A percentile compares a stretch with the other conserved stretches of the same genome.
Evolutionary conservation across 2,888 invertebrate species (phyloP).

Genomic region (Vanessa cardui): DNA sequence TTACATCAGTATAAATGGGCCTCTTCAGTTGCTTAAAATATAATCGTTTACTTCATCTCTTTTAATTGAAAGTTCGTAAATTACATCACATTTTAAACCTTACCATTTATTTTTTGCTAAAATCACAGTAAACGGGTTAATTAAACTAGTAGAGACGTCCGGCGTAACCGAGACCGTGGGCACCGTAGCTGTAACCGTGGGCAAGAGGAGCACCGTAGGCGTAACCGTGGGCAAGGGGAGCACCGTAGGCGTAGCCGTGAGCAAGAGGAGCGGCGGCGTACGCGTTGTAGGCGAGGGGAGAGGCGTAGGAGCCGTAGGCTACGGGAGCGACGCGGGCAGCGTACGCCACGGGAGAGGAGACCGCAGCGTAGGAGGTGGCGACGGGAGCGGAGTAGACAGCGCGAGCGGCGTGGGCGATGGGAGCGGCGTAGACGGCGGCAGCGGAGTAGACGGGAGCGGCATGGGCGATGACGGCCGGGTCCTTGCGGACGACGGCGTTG

Average conservation of each 20-base stretch:
- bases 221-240: too few relatives aligned
- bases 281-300: conserved; percentile 38
- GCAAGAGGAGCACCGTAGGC: conserved; percentile 44
- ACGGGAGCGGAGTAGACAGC: conserved; percentile 45
- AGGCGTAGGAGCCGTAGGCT: conserved; percentile 28
- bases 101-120: conserved; percentile 18
- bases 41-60: conserved; percentile 15
- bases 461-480: too few relatives aligned
- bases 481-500: too few relatives aligned
- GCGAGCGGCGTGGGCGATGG: too few relatives aligned
- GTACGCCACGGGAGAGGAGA: conserved; percentile 39
- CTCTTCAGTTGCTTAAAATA: conserved; percentile 31
- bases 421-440: conserved; percentile 50
- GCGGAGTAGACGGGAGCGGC: conserved; percentile 69
- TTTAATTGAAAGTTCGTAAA: neutral
- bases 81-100: conserved; percentile 2
- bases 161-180: conserved; percentile 41
- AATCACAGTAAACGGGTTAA: conserved; percentile 28
- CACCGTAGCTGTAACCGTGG: conserved; percentile 38
- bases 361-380: too few relatives aligned
- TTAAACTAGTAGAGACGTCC: conserved; percentile 33
- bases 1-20: conserved; percentile 29
- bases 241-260: conserved; percentile 17
- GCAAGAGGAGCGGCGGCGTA: conserved; percentile 35
- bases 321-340: conserved; percentile 38